Base-by-base conservation (phyloP, 1,140 invertebrate species). In the Listronotus bonariensis region DNA sequence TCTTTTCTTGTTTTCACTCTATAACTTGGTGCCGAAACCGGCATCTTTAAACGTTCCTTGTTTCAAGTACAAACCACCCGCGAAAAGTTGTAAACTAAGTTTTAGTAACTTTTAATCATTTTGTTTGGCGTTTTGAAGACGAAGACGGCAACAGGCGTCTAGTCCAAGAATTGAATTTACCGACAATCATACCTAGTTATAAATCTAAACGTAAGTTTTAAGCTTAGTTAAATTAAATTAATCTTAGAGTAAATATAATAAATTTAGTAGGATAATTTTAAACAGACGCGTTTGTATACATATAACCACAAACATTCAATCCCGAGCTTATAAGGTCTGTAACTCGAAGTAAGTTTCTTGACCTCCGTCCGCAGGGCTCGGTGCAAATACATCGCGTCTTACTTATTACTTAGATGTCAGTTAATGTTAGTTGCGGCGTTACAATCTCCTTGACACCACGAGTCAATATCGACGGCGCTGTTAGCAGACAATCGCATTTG, bases 101-200 rank as follows among this genome's bases (percentile, higher is more conserved):
- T 66, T 46, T 15, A 9, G 61, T 55, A 64, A 64, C 43, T 64
- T 52, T 56, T 64, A 15, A 62, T n/a, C 18, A 41, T 61, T 65
- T 60, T 65, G 69, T 76, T 74, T 65, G 64, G 70, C 74, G 68
- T 76, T 75, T 74, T 75, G 68, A 76, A 75, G 76, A 73, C 76
- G 75, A 73, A 76, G 76, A 76, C 77, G 72, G 60, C 64, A 70
- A 69, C 62, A 73, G 56, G 43, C 64, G 76, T 77, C 75, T 76
- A 75, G 77, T 78, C 76, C 76, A 78, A 78, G 77, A 78, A 78
- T 78, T 76, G 76, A 78, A 78, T 76, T 72, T 68, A 72, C 68
- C 71, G 77, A 78, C 77, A 78, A 78, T 78, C 77, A 78, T 70
- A 49, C 53, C 48, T 67, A 66, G 64, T 61, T 58, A 36, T 51